Base-by-base conservation (phyloP, 2,888 invertebrate species). In the Athrips mouffetella region DNA sequence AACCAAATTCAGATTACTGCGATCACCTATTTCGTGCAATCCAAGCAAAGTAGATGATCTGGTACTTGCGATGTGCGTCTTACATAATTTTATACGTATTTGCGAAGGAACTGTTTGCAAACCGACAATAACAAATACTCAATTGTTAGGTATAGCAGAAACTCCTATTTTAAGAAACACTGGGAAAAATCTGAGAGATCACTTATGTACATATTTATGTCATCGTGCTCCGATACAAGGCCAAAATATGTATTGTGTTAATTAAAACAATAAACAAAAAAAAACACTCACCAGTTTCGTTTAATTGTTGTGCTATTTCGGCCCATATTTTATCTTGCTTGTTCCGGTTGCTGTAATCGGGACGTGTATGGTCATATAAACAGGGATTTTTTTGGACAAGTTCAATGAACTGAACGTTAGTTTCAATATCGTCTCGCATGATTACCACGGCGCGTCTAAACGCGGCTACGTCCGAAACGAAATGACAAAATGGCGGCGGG, bases 41-140 rank as follows among this genome's bases (percentile, higher is more conserved):
- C 51, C 50, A 40, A 40, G 29, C 23, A 41, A 53, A 20, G 52
- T 47, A 27, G 53, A 52, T 40, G 31, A 35, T 23, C 49, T 54
- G 25, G 40, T 57, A 48, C 35, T 49, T 29, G 53, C 49, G 16
- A 49, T 40, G 41, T 49, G 49, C 31, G 23, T 49, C 10, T 45
- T 49, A 29, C 49, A 49, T 33, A 49, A 49, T 47, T 13, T 47
- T 29, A 35, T 47, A 23, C 47, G 37, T 13, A 45, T 20, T 33
- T 30, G n/a, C 16, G 40, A 41, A 18, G 41, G 45, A 21, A 45
- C 25, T 27, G 3, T 45, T n/a, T 20, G 33, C 1, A 16, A 21
- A 0, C 16, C 27, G 3, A 45, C 15, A 23, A 15, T 18, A 45
- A 20, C 23, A 33, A 45, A 21, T 21, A 35, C 15, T 3, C n/a